phyloP scores from a whole-genome alignment of 2,888 invertebrate species.

The Synergus japonicus region DNA sequence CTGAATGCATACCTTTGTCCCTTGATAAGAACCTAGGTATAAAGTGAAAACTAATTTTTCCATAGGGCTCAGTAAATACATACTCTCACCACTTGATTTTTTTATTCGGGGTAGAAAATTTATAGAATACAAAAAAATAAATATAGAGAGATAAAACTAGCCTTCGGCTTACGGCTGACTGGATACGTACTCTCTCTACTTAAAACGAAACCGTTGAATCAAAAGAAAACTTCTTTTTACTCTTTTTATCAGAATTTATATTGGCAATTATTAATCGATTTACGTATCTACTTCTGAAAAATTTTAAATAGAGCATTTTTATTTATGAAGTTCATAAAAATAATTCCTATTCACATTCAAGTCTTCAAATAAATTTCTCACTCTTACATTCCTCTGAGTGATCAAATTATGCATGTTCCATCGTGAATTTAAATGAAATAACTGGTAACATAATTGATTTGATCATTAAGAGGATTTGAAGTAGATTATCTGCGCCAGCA shows the following conservation, averaged over 20 bases:
- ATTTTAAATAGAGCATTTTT: too few relatives aligned
- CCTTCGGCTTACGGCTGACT: neutral
- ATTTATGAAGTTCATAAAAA: too few relatives aligned
- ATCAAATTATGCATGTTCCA: slow-evolving; percentile 10
- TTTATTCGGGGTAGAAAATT: too few relatives aligned
- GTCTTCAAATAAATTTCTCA: neutral
- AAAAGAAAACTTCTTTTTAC: neutral
- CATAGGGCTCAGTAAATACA: too few relatives aligned
- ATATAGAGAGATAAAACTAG: neutral
- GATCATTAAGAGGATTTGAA: slow-evolving; percentile 28
- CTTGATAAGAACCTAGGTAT: too few relatives aligned
- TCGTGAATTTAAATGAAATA: slow-evolving; percentile 19
- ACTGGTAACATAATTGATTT: slow-evolving; percentile 33
- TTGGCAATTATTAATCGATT: neutral
- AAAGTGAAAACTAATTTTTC: too few relatives aligned
- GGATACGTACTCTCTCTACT: neutral
- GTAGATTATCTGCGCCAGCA: slow-evolving; percentile 21
- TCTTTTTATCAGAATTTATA: neutral
- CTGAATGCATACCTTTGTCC: too few relatives aligned
- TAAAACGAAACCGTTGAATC: neutral
- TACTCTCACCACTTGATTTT: too few relatives aligned
- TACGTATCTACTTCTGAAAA: neutral
- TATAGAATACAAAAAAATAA: neutral
- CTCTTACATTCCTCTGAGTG: neutral
- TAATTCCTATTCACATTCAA: too few relatives aligned